Conservation (phyloP, 2,888 invertebrate genomes). For the Nasonovia ribisnigri region DNA sequence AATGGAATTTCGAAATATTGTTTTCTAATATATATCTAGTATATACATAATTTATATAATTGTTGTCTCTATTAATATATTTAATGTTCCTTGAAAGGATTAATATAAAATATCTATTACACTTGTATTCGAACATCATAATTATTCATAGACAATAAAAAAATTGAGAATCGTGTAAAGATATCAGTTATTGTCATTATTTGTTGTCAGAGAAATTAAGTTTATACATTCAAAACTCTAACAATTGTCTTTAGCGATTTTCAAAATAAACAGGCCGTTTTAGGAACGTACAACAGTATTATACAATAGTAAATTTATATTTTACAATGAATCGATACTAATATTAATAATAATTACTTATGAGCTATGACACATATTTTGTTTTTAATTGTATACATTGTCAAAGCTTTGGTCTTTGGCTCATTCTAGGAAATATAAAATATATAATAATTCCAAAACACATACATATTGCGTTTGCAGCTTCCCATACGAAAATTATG, state of each 20-base stretch:
- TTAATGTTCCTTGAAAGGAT: neutral
- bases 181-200: neutral
- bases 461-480: neutral
- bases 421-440: neutral
- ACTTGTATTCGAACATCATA: too few relatives aligned
- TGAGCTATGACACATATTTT: neutral
- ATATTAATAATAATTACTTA: neutral
- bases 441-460: neutral
- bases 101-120: neutral
- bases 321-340: neutral
- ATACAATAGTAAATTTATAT: neutral
- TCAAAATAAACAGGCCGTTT: neutral
- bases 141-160: neutral
- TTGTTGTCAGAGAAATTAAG: neutral
- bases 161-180: neutral
- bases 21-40: too few relatives aligned
- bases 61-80: neutral
- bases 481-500: neutral
- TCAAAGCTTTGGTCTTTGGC: neutral
- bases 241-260: neutral
- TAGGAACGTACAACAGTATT: neutral
- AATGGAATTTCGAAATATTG: too few relatives aligned
- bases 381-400: neutral
- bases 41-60: too few relatives aligned
- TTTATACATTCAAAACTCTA: neutral